Evolutionary conservation across 2,888 invertebrate species (phyloP), one percentile per base, ranked within the genome.

Genomic region (Leptopterna dolabrata): DNA sequence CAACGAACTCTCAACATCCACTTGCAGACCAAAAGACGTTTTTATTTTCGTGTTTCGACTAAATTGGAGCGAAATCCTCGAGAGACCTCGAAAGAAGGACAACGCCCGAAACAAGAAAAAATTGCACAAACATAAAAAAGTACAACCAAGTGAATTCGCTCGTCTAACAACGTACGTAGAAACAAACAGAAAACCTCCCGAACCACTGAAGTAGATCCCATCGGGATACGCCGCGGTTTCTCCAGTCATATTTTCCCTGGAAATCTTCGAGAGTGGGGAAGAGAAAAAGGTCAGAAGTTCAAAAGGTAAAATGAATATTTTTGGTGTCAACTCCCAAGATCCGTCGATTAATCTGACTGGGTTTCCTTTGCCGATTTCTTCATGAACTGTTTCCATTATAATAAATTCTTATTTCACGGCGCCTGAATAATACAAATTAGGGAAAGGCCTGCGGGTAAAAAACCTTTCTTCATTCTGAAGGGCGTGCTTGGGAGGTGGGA

Each of bases 251-350:
- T 51, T 63, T 63, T 24, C 63, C 63, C 24, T 4, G 63, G 63
- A 63, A 63, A 63, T 24, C 13, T 27, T 63, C 51, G n/a, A n/a
- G 76, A 76, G 41, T 4, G 36, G 36, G 36, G 36, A 36, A 7
- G 36, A 24, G 45, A 3, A 45, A 78, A 78, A 78, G 78, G 78
- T 78, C 78, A 45, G n/a, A 78, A 78, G 78, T 78, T 78, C 78
- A 78, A 78, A 78, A 78, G 78, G 78, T 78, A 78, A 78, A 24
- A 63, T 63, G 6, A 24, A 63, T 24, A 24, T 24, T 13, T 27
- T 24, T 19, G 27, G 63, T 63, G 63, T 63, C 63, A 63, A 63
- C 63, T 19, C 63, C 63, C 63, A 63, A 24, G 24, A 63, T 24
- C 63, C 63, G 24, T 63, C 63, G 63, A 63, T 24, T 19, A 24